These are phyloP conservation scores for Monodelphis domestica DNA, from an alignment of 2,797 vertebrate genomes.

Conservation along the genomic window DNA sequence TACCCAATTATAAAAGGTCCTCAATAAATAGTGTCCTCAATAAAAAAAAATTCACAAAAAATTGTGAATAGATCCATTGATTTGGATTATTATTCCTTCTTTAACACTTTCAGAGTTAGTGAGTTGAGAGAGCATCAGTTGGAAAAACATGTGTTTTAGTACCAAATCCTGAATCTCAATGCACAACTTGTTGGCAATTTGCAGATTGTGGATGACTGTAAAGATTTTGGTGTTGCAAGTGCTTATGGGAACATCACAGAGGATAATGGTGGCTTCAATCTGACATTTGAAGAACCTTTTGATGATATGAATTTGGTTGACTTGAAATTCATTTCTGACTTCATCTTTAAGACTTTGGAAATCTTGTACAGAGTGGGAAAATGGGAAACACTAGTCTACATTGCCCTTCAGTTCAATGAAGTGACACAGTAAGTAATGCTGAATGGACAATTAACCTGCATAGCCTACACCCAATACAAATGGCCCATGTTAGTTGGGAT, in stretches of 20 bases:
- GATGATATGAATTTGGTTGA: conserved; percentile 91
- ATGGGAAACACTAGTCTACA: conserved; percentile 93
- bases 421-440: conserved; percentile 87
- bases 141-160: neutral
- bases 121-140: neutral
- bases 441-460: neutral
- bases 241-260: conserved; percentile 85
- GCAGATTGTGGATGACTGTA: conserved; percentile 87
- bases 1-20: neutral
- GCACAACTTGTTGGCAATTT: conserved; percentile 59
- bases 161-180: conserved; percentile 29
- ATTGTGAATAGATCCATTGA: neutral
- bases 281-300: conserved; percentile 88
- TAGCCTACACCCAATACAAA: neutral
- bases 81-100: neutral
- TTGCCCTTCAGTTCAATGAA: conserved; percentile 92
- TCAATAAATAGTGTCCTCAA: neutral
- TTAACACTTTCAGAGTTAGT: neutral
- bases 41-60: too few relatives aligned
- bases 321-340: conserved; percentile 89
- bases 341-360: conserved; percentile 92
- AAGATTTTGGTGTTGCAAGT: conserved; percentile 87
- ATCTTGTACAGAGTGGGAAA: conserved; percentile 89
- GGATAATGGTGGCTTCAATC: conserved; percentile 88
- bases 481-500: neutral